Conservation (phyloP, 2,888 invertebrate species). For the Ormyrus pomaceus region DNA sequence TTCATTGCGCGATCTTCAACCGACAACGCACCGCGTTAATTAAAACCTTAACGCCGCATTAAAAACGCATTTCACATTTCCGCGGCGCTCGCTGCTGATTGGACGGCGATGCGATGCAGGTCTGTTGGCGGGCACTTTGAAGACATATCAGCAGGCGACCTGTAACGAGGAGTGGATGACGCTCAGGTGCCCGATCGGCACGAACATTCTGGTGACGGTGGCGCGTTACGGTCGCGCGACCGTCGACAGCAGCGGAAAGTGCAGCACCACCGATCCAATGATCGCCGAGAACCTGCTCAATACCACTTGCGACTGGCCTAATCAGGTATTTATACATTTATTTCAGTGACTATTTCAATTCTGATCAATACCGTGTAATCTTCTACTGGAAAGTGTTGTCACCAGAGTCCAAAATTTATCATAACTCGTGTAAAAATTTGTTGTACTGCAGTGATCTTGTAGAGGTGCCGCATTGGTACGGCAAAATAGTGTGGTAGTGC, state of each 20-base stretch:
- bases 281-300: constrained; percentile 76
- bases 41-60: not conserved
- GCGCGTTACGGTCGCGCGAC: constrained; percentile 89
- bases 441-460: no score
- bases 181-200: constrained; percentile 92
- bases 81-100: not conserved
- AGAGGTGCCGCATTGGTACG: no score
- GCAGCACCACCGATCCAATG: constrained; percentile 76
- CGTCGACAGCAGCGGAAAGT: constrained; percentile 77
- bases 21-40: not conserved
- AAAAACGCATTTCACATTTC: not conserved
- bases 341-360: no score
- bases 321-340: constrained; percentile 81
- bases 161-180: constrained; percentile 94
- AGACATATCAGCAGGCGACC: constrained; percentile 93
- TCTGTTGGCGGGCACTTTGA: constrained; percentile 91
- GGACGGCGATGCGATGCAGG: constrained; percentile 78
- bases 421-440: no score
- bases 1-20: no score
- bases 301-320: constrained; percentile 86
- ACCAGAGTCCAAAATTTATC: no score
- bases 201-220: constrained; percentile 92
- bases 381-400: no score
- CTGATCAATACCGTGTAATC: no score
- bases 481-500: no score